Evolutionary conservation across 1,140 invertebrate genomes (phyloP).

Genomic region (Pygmarrhopalites habei): DNA sequence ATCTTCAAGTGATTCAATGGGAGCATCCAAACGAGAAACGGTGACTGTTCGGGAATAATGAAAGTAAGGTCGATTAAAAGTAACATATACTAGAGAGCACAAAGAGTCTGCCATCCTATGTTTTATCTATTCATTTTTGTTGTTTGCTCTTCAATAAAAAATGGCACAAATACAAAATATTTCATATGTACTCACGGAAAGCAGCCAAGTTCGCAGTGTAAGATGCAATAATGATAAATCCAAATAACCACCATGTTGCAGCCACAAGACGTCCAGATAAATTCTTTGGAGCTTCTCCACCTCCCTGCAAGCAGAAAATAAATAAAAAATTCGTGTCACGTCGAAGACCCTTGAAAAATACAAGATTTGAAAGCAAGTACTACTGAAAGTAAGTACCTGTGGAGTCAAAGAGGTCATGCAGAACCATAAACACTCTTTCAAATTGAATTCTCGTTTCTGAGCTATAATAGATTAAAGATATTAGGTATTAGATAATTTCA

Average conservation of each 20-base stretch:
- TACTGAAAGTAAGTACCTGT: constrained; percentile 54
- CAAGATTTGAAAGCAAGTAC: too few species aligned
- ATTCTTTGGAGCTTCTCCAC: constrained; percentile 93
- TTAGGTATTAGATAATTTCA: too few species aligned
- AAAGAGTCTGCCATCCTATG: constrained; percentile 23
- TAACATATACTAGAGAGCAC: background rate
- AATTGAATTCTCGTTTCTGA: constrained; percentile 86
- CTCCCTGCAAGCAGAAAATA: too few species aligned
- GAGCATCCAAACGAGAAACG: constrained; percentile 82
- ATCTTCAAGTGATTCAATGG: constrained; percentile 86
- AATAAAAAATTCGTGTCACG: too few species aligned
- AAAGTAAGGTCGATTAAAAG: constrained; percentile 54
- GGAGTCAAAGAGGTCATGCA: constrained; percentile 97
- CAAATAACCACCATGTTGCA: constrained; percentile 96
- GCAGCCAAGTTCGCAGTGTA: constrained; percentile 96
- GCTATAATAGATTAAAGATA: too few species aligned
- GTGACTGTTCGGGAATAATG: constrained; percentile 53
- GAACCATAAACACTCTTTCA: constrained; percentile 97
- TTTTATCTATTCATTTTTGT: background rate
- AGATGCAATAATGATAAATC: constrained; percentile 96
- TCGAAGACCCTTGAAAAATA: too few species aligned
- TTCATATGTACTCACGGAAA: constrained; percentile 40
- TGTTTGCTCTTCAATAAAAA: too few species aligned
- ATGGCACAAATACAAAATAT: constrained; percentile 41
- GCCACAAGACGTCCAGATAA: constrained; percentile 84